Conservation (phyloP, 2,113 vertebrate species). For the Clupea harengus region DNA sequence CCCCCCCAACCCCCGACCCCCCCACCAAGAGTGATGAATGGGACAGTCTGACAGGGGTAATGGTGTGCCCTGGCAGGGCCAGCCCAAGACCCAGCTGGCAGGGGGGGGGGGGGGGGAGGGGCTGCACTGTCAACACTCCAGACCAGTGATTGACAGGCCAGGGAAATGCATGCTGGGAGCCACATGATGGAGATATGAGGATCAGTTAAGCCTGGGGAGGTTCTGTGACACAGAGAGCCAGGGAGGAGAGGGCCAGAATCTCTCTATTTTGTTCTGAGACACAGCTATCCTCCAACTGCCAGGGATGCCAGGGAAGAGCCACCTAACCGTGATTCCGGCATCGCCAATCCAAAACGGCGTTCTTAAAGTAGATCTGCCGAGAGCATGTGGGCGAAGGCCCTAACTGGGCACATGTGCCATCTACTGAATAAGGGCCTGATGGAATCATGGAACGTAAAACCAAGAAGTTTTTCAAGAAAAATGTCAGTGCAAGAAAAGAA, state of each 20-base stretch:
- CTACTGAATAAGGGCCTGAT: background rate
- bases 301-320: background rate
- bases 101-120: conserved; percentile 10
- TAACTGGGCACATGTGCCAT: background rate
- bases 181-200: background rate
- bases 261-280: background rate
- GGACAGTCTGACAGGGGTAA: conserved; percentile 22
- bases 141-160: conserved; percentile 40
- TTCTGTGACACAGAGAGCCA: background rate
- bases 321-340: background rate
- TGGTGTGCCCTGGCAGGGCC: conserved; percentile 30
- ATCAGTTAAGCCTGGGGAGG: background rate
- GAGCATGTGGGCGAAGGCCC: background rate
- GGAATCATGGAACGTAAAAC: background rate
- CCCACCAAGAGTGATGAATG: conserved; percentile 20
- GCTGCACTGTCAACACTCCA: conserved; percentile 30
- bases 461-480: background rate
- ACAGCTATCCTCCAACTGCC: background rate
- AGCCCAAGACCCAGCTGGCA: conserved; percentile 15
- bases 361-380: background rate
- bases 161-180: conserved; percentile 2
- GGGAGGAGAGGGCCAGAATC: background rate
- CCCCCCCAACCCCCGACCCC: too few species aligned
- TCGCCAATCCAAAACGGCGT: background rate
- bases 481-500: background rate